These are phyloP conservation scores for Aleiodes alternator DNA, from an alignment of 2,888 invertebrate genomes.

Conservation along the genomic window DNA sequence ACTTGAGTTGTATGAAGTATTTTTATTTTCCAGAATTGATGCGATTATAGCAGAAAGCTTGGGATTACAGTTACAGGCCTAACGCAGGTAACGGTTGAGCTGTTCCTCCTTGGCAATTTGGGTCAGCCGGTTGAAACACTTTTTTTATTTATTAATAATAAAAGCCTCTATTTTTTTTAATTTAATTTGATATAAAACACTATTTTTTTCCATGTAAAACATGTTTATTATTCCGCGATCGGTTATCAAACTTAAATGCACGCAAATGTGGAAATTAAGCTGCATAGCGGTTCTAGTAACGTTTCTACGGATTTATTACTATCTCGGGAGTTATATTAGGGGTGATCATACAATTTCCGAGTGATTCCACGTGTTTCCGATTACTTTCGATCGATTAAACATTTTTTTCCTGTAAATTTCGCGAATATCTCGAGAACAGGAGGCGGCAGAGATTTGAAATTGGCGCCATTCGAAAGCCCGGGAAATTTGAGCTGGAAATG, in stretches of 20 bases:
- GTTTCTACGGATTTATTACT: conserved; percentile 10
- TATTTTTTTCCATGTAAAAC: conserved; percentile 26
- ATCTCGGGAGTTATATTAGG: not conserved
- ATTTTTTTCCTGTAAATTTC: not conserved
- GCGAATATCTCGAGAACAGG: conserved; percentile 20
- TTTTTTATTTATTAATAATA: conserved; percentile 40
- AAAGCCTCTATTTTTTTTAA: conserved; percentile 33
- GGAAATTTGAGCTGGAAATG: too few species aligned
- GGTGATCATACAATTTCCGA: not conserved
- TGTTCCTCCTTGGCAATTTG: conserved; percentile 49
- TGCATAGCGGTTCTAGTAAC: conserved; percentile 35
- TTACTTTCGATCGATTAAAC: too few species aligned
- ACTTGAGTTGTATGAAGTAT: not conserved
- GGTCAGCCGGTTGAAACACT: conserved; percentile 58
- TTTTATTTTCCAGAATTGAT: conserved; percentile 16
- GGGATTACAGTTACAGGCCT: conserved; percentile 65
- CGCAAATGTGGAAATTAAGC: conserved; percentile 30
- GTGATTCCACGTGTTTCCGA: not conserved
- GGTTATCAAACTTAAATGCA: conserved; percentile 40
- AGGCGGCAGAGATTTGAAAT: conserved; percentile 9
- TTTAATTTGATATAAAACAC: not conserved
- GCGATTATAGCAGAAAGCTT: conserved; percentile 54
- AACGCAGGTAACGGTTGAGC: conserved; percentile 50
- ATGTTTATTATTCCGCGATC: conserved; percentile 32
- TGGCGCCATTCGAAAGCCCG: not conserved